Base-by-base conservation (phyloP, 2,888 invertebrate genomes). In the Drosophila neotestacea region DNA sequence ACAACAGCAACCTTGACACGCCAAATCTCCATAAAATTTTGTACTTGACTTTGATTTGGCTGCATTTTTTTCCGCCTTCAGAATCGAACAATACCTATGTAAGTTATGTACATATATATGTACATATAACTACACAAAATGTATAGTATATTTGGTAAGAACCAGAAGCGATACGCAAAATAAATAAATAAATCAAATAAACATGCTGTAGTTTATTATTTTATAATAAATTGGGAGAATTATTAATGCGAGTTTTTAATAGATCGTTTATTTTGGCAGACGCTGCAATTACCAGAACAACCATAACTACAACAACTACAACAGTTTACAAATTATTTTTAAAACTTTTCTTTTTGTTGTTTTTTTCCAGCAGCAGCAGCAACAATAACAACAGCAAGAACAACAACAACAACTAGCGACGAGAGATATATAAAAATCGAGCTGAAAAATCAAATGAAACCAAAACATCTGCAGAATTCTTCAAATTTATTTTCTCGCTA, bases 151-250 rank as follows among this genome's bases (percentile, higher is more conserved):
- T n/a, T 16, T 46, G 51, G 5, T 13, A 30, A 38, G 16, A 39
- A 47, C 13, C 41, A 61, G 39, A 46, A 54, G 42, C 44, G 42
- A 48, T 50, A 51, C 47, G 83, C 48, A 60, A 41, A 50, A 28
- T 42, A 67, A 84, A 80, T 71, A 66, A 74, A 87, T 78, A 87
- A 65, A 56, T 72, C 64, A 72, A 63, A 61, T 51, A 64, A 65
- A 64, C 66, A 78, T 52, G 65, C 79, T 58, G 10, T 62, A 56
- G 75, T 73, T 78, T 85, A 81, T 85, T 87, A 61, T 79, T 88
- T 76, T 47, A 69, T 73, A 85, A 83, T 88, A 86, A 84, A 86
- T 84, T 86, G 67, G 59, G 54, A 11, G 63, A 76, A 83, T 83
- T 88, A 86, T 85, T 79, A 82, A 70, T 76, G 76, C 62, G 61